These are phyloP conservation scores for Fopius arisanus DNA, from an alignment of 1,140 invertebrate genomes.

Conservation along the genomic window DNA sequence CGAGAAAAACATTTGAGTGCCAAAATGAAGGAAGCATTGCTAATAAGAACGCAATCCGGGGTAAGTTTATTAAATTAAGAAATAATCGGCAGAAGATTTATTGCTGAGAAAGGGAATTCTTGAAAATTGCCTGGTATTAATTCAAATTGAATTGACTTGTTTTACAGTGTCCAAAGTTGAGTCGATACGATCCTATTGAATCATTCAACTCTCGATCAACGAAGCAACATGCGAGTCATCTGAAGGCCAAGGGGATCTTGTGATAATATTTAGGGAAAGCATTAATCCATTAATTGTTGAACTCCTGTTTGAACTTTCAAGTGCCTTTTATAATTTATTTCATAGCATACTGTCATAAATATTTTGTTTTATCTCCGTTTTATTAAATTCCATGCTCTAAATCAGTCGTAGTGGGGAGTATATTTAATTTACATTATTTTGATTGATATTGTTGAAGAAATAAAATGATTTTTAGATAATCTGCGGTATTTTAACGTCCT, in stretches of 20 bases:
- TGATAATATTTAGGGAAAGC: conserved; percentile 13
- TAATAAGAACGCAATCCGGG: conserved; percentile 39
- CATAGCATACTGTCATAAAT: neutral
- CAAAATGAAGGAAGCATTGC: conserved; percentile 60
- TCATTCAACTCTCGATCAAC: conserved; percentile 38
- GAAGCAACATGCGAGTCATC: conserved; percentile 34
- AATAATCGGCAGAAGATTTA: too few species aligned
- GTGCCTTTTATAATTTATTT: conserved; percentile 3
- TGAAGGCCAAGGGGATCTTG: conserved; percentile 40
- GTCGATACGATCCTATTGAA: conserved; percentile 42
- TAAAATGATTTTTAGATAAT: conserved; percentile 3
- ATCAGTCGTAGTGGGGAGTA: neutral
- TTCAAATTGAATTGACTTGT: conserved; percentile 11
- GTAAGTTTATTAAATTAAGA: conserved; percentile 38
- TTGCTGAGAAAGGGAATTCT: too few species aligned
- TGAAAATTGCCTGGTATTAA: too few species aligned
- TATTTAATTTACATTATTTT: neutral
- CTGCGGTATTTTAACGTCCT: neutral
- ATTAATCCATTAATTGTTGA: conserved; percentile 15
- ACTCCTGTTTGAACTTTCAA: neutral
- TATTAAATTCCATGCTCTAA: neutral
- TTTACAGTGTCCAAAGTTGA: conserved; percentile 40
- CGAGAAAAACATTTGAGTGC: conserved; percentile 64
- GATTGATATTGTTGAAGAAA: neutral
- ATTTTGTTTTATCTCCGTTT: neutral